Conservation (phyloP, 2,113 vertebrate genomes). For the Hyaena hyaena region DNA sequence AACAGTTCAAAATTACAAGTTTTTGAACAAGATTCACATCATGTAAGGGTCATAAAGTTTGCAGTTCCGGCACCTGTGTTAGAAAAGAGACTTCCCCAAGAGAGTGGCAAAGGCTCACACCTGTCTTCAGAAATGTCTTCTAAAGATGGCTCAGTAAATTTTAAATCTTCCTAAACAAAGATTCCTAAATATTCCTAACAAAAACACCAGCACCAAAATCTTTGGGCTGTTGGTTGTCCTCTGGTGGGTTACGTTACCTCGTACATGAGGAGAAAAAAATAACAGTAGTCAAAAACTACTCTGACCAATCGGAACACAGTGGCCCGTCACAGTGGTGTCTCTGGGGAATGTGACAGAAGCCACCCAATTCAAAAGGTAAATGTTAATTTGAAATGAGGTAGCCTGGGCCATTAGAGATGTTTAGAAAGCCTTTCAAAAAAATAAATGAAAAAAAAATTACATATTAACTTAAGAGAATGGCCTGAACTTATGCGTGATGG, state of each 20-base stretch:
- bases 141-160: neutral
- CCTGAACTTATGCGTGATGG: neutral
- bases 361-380: neutral
- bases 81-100: neutral
- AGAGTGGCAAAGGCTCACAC: neutral
- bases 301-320: neutral
- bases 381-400: neutral
- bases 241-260: neutral
- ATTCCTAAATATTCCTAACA: neutral
- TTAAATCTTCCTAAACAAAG: neutral
- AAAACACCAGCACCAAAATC: neutral
- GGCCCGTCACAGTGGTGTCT: neutral
- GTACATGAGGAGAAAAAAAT: neutral
- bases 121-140: neutral
- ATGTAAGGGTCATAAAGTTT: neutral
- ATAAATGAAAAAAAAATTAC: neutral
- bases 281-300: neutral
- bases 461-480: neutral
- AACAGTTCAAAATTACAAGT: neutral
- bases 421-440: neutral
- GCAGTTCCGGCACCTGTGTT: neutral
- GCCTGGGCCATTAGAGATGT: neutral
- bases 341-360: neutral
- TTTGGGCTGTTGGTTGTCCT: neutral
- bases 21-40: constrained; percentile 17